phyloP scores from a whole-genome alignment of 2,797 vertebrate species.

The Anabas testudineus region DNA sequence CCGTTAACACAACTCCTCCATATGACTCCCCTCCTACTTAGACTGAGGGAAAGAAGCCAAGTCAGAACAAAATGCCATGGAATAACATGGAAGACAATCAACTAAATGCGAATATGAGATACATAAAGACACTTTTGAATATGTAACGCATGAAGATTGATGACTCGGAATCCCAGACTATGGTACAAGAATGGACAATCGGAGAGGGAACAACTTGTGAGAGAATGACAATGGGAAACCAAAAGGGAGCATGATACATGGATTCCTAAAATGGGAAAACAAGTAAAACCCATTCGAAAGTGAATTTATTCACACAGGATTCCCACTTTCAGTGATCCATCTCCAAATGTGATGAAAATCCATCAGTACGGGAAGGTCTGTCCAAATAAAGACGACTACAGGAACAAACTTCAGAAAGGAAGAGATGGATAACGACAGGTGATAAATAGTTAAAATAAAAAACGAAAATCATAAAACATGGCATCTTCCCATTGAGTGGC shows the following conservation, averaged over 20 bases:
- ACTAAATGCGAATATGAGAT: conserved; percentile 72
- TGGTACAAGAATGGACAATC: conserved; percentile 58
- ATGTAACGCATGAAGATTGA: conserved; percentile 57
- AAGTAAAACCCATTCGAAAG: conserved; percentile 68
- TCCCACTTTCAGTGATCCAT: conserved; percentile 72
- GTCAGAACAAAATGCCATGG: conserved; percentile 84
- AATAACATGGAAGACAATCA: conserved; percentile 75
- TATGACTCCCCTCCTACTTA: conserved; percentile 76
- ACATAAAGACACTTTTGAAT: conserved; percentile 69
- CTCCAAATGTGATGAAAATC: conserved; percentile 72
- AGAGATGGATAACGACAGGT: conserved; percentile 76
- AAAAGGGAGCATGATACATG: conserved; percentile 64
- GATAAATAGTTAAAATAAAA: conserved; percentile 74
- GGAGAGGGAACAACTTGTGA: conserved; percentile 58
- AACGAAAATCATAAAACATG: conserved; percentile 81
- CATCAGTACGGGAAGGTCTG: conserved; percentile 69
- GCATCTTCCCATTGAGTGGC: conserved; percentile 83
- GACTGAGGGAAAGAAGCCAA: conserved; percentile 84
- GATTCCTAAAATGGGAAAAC: conserved; percentile 72
- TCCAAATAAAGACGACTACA: conserved; percentile 77
- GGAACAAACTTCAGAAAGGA: conserved; percentile 74
- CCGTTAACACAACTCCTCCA: conserved; percentile 77
- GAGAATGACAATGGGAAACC: conserved; percentile 68
- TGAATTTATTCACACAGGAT: conserved; percentile 60
- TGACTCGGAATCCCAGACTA: conserved; percentile 68